A percentile compares a stretch with the other conserved stretches of the same genome.
These are phyloP conservation scores for Ryuthela nishihirai DNA, from an alignment of 2,888 invertebrate genomes.

Conservation along the genomic window DNA sequence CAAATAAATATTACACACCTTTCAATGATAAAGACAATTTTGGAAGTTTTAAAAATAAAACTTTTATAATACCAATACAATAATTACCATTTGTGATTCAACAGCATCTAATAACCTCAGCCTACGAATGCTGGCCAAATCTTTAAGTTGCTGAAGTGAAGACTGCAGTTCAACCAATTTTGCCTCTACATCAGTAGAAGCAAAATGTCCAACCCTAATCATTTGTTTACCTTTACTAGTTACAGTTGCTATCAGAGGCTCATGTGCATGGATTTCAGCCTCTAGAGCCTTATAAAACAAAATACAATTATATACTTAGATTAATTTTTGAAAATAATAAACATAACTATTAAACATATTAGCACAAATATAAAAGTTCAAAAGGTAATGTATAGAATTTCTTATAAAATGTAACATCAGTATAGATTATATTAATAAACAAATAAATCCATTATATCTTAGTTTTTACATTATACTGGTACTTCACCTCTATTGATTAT, in stretches of 20 bases:
- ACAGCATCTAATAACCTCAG: conserved; percentile 72
- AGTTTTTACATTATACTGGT: too few relatives aligned
- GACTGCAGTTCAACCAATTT: conserved; percentile 64
- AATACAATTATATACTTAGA: too few relatives aligned
- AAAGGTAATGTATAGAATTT: too few relatives aligned
- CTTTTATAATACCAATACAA: neutral
- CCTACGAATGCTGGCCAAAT: conserved; percentile 67
- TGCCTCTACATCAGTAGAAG: conserved; percentile 66
- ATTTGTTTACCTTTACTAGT: conserved; percentile 71
- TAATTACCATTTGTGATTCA: conserved; percentile 71
- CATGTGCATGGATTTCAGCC: conserved; percentile 80
- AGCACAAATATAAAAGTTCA: too few relatives aligned
- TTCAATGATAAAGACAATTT: too few relatives aligned
- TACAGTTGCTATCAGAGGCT: conserved; percentile 73
- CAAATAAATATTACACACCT: too few relatives aligned
- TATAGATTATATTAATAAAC: too few relatives aligned
- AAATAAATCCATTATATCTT: too few relatives aligned
- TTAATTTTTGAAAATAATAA: too few relatives aligned
- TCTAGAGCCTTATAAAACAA: conserved; percentile 67
- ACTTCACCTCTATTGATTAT: too few relatives aligned
- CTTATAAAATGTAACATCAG: neutral
- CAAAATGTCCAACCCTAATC: conserved; percentile 80
- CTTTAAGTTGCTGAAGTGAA: conserved; percentile 66
- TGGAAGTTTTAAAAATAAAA: too few relatives aligned
- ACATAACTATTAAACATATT: too few relatives aligned